Percentiles rank a stretch among this genome's conserved stretches.
Evolutionary conservation across 2,113 vertebrate genomes (phyloP).

Genomic region (Hippoglossus stenolepis): DNA sequence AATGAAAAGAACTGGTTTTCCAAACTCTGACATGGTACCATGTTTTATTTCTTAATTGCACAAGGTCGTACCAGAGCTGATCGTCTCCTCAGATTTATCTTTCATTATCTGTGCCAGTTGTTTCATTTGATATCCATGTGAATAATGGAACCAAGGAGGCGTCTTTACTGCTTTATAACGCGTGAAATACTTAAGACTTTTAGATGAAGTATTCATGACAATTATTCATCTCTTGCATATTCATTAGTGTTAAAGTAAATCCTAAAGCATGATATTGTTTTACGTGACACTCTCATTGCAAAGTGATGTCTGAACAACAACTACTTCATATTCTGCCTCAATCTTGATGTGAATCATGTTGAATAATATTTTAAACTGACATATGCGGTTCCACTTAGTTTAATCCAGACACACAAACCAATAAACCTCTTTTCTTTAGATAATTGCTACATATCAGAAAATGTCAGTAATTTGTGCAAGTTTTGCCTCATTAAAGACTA

Average conservation of each 20-base stretch:
- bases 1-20: background rate
- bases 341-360: background rate
- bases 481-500: background rate
- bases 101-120: background rate
- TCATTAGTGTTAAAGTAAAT: no score
- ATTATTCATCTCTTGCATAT: no score
- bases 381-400: background rate
- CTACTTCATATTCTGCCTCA: background rate
- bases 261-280: background rate
- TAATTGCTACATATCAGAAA: background rate
- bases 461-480: background rate
- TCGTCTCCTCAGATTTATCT: background rate
- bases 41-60: background rate
- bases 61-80: background rate
- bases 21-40: no score
- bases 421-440: background rate
- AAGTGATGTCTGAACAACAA: constrained; percentile 11
- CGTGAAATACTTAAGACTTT: constrained; percentile 3
- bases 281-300: background rate
- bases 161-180: background rate
- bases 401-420: background rate
- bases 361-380: background rate
- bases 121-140: constrained; percentile 16
- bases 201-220: background rate
- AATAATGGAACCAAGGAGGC: background rate